These are phyloP conservation scores for Menidia beryllina DNA, from an alignment of 2,113 vertebrate genomes.

Conservation along the genomic window DNA sequence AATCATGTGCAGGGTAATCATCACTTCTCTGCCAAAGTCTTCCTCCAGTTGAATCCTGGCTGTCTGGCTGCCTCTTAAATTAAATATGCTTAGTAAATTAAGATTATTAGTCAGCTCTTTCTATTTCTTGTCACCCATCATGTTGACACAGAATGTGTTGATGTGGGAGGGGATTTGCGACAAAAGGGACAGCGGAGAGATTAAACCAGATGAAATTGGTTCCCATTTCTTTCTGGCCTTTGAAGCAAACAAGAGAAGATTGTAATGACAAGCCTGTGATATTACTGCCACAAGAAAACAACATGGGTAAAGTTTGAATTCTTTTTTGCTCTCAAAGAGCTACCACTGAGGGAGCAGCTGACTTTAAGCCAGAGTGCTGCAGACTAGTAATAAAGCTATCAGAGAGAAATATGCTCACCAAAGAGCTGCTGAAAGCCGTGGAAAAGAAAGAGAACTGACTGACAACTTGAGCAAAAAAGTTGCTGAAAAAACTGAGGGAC, in stretches of 20 bases:
- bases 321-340: slow-evolving; percentile 3
- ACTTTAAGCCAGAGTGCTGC: background rate
- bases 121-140: slow-evolving; percentile 16
- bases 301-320: slow-evolving; percentile 7
- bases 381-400: slow-evolving; percentile 44
- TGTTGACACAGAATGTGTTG: slow-evolving; percentile 43
- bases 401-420: slow-evolving; percentile 16
- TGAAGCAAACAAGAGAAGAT: slow-evolving; percentile 44
- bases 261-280: slow-evolving; percentile 38
- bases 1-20: slow-evolving; percentile 46
- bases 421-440: slow-evolving; percentile 18
- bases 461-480: slow-evolving; percentile 24
- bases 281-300: slow-evolving; percentile 23
- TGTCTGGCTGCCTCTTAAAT: slow-evolving; percentile 58
- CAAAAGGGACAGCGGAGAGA: background rate
- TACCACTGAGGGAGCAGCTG: slow-evolving; percentile 14
- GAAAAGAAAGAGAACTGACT: slow-evolving; percentile 16
- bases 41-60: slow-evolving; percentile 33
- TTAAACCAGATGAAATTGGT: slow-evolving; percentile 43
- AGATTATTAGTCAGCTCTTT: slow-evolving; percentile 34
- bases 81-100: slow-evolving; percentile 54
- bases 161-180: background rate
- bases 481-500: slow-evolving; percentile 21
- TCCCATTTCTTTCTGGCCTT: slow-evolving; percentile 28
- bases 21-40: slow-evolving; percentile 14